A percentile compares a stretch with the other conserved stretches of the same genome.
Evolutionary conservation across 1,140 invertebrate genomes (phyloP).

Genomic region (Pachypeltis micranthus): DNA sequence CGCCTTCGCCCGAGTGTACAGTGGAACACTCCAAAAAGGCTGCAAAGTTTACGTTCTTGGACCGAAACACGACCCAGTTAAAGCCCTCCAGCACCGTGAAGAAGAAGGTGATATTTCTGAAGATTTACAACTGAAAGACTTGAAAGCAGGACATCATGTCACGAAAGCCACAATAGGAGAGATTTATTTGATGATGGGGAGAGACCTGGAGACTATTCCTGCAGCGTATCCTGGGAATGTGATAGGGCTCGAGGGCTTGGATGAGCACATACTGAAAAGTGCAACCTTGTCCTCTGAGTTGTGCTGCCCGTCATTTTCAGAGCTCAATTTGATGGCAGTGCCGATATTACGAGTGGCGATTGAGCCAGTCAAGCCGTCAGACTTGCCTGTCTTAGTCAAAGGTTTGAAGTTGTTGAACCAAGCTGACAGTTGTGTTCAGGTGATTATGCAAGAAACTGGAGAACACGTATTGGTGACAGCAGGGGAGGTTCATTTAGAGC

Average conservation of each 20-base stretch:
- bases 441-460: constrained; percentile 82
- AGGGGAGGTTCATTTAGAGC: constrained; percentile 93
- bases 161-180: constrained; percentile 49
- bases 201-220: constrained; percentile 72
- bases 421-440: constrained; percentile 83
- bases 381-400: constrained; percentile 67
- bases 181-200: constrained; percentile 86
- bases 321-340: constrained; percentile 62
- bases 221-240: constrained; percentile 81
- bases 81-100: constrained; percentile 40
- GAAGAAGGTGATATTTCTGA: constrained; percentile 40
- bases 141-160: constrained; percentile 49
- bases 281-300: constrained; percentile 77
- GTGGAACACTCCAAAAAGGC: constrained; percentile 70
- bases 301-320: constrained; percentile 79
- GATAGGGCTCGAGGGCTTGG: constrained; percentile 75
- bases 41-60: constrained; percentile 64
- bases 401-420: constrained; percentile 71
- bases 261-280: constrained; percentile 77
- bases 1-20: constrained; percentile 89
- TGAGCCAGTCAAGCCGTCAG: constrained; percentile 72
- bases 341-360: constrained; percentile 91
- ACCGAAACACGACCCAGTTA: constrained; percentile 74
- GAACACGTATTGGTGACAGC: constrained; percentile 93
- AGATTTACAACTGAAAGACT: constrained; percentile 49